These are phyloP conservation scores for Pogonomyrmex barbatus DNA, from an alignment of 1,140 invertebrate genomes.

Conservation along the genomic window DNA sequence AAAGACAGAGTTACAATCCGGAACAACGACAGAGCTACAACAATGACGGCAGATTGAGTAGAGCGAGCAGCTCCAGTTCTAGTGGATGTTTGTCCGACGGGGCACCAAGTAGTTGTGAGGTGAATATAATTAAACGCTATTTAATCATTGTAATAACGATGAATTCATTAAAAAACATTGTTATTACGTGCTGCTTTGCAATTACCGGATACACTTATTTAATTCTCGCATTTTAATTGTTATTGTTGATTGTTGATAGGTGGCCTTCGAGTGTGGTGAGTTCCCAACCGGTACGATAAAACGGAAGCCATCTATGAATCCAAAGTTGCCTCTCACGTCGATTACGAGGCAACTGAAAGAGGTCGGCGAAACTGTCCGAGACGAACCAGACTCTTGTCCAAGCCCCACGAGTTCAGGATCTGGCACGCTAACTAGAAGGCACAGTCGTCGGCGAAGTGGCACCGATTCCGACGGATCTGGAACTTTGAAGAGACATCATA, in stretches of 20 bases:
- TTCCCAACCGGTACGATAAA: constrained; percentile 92
- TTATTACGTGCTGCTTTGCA: not conserved
- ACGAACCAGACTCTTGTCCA: constrained; percentile 83
- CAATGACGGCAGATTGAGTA: constrained; percentile 87
- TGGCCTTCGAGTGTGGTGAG: constrained; percentile 84
- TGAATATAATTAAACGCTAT: constrained; percentile 88
- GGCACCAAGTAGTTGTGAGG: constrained; percentile 89
- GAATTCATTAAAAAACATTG: not conserved
- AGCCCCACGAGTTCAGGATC: constrained; percentile 84
- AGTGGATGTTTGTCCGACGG: constrained; percentile 93
- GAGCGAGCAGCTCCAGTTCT: constrained; percentile 92
- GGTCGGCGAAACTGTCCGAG: constrained; percentile 89
- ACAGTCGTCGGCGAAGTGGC: constrained; percentile 87
- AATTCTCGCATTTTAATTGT: constrained; percentile 18
- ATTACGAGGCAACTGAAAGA: constrained; percentile 95
- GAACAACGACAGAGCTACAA: constrained; percentile 85
- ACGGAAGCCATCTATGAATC: constrained; percentile 95
- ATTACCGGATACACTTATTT: not conserved
- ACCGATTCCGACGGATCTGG: constrained; percentile 88
- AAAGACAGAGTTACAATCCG: constrained; percentile 86
- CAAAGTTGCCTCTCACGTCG: constrained; percentile 95
- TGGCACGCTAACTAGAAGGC: constrained; percentile 87
- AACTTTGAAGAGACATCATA: constrained; percentile 87
- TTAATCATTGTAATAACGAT: not conserved
- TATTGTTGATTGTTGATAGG: constrained; percentile 79